Evolutionary conservation across 1,140 invertebrate genomes (phyloP), one percentile per base, ranked within the genome.

Genomic region (Whitmania pigra): DNA sequence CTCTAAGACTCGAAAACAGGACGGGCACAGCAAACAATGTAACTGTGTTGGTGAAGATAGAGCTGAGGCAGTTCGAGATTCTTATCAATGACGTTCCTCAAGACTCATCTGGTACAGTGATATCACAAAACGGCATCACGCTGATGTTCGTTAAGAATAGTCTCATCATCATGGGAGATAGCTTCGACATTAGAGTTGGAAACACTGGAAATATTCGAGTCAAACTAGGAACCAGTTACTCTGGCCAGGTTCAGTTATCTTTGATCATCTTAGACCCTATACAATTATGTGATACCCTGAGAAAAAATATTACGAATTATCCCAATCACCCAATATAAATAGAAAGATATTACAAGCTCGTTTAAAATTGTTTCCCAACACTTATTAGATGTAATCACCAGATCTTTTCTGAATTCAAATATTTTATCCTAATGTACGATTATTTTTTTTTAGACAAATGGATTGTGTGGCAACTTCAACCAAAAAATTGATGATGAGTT

Each of bases 391-490:
- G 6, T 36, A 36, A 36, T 3, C 31, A 36, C 6, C 31, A 6
- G 31, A 36, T 3, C 2, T 15, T 49, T 15, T 17, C 43, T 49
- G 9, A 17, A 49, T 49, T 49, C 15, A 49, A 49, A 15, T 11
- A 49, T 15, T 49, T 13, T 1, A 49, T 7, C 13, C 9, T 11
- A 17, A 15, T 1, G 5, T 49, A 15, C 15, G 9, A n/a, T n/a
- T 49, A 15, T 11, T 49, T 49, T 7, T 49, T 49, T 49, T 0
- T 13, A 63, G 57, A 63, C 57, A 63, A 63, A 63, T 53, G 69
- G 69, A 53, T 53, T 70, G 43, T 70, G 69, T 49, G 69, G 69
- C 22, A 70, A 70, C 69, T 70, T 53, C 53, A 70, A 70, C 25
- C 36, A 49, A 11, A 70, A 70, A 53, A 25, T 53, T 18, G 69